Evolutionary conservation across 2,113 vertebrate genomes (phyloP), one percentile per base, ranked within the genome.

Genomic region (Chinchilla lanigera): DNA sequence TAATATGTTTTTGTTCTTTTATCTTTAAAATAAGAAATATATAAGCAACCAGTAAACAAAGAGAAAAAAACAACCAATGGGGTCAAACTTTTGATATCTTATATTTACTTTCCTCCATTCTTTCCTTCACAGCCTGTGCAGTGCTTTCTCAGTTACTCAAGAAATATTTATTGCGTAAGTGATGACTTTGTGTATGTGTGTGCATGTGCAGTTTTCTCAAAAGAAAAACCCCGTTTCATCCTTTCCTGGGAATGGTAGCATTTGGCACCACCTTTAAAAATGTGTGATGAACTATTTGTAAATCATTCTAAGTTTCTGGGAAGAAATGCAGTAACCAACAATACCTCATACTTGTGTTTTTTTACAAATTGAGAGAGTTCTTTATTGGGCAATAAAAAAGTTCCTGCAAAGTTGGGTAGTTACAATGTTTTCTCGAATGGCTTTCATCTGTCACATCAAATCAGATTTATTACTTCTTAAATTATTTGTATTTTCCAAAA

Each of bases 371-470:
- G 93, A 97, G 90, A 90, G 95, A 94, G 89, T 85, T 93, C 61
- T 95, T 67, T 80, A 35, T 97, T 89, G 83, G 88, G 65, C 88
- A 97, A 97, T 97, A 90, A 96, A 97, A 96, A 93, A 81, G 47
- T 97, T 96, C 63, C 88, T 90, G 81, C 75, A 90, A 96, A 96
- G 67, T 97, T 78, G 73, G 83, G 50, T 95, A 92, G 87, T 97
- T 96, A 90, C 89, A 95, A 90, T 95, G 95, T 90, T 81, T 54
- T 98, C 67, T 96, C 78, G 90, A 96, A 96, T 84, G 94, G 85
- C 78, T 98, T 98, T 96, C 13, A 28, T 98, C 88, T 97, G 95
- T 97, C 95, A 96, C 85, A 90, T 96, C 96, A 97, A 90, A 92
- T 97, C 56, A 90, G 52, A 96, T 94, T 89, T 88, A 92, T 50